Evolutionary conservation across 2,113 vertebrate genomes (phyloP).

Genomic region (Alouatta palliata): DNA sequence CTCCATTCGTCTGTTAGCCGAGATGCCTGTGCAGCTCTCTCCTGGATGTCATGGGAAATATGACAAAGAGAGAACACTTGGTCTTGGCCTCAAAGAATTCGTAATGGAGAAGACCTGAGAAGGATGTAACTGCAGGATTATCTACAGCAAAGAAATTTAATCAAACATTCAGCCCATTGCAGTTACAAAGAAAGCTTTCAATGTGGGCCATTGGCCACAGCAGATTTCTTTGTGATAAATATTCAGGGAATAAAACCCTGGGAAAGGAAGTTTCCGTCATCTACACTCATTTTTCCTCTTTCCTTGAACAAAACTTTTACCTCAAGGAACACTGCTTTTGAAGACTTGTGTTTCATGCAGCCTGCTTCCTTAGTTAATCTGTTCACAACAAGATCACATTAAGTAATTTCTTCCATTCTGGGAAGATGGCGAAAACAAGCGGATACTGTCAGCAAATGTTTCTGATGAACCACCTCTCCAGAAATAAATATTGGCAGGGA

Average conservation of each 20-base stretch:
- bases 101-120: not conserved
- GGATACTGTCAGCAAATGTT: not conserved
- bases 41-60: not conserved
- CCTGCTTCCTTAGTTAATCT: not conserved
- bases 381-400: not conserved
- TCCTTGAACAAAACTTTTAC: slow-evolving; percentile 7
- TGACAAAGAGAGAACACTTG: not conserved
- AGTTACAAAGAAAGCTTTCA: not conserved
- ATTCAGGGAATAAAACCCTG: not conserved
- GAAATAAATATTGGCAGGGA: slow-evolving; percentile 45
- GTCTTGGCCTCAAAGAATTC: not conserved
- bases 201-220: not conserved
- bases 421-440: not conserved
- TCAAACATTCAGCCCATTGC: not conserved
- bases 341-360: not conserved
- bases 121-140: not conserved
- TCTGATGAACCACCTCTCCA: not conserved
- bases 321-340: not conserved
- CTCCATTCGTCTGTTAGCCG: not conserved
- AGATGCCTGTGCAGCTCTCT: not conserved
- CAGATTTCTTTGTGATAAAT: not conserved
- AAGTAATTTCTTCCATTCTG: slow-evolving; percentile 53
- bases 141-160: not conserved
- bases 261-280: slow-evolving; percentile 28
- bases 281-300: not conserved